phyloP scores from a whole-genome alignment of 1,140 invertebrate species.

The Drosophila paulistorum region DNA sequence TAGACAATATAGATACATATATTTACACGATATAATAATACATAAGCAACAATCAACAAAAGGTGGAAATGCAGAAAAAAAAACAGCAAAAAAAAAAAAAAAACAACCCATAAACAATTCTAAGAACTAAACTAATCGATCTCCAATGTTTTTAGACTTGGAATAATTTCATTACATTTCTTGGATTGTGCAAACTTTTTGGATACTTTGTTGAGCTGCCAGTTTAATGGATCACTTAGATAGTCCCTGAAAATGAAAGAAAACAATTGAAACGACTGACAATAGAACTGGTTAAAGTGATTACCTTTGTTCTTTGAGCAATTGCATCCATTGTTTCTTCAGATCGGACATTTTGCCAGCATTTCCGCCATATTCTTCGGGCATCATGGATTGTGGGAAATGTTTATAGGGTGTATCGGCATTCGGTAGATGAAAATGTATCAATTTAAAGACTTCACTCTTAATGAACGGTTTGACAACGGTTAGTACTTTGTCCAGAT shows the following conservation, averaged over 20 bases:
- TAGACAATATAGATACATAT: conserved; percentile 11
- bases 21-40: conserved; percentile 15
- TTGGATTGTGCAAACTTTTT: conserved; percentile 45
- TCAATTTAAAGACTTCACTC: conserved; percentile 85
- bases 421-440: conserved; percentile 86
- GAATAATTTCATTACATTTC: conserved; percentile 28
- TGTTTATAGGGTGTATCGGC: conserved; percentile 86
- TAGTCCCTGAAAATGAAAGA: conserved; percentile 42
- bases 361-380: conserved; percentile 87
- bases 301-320: conserved; percentile 76
- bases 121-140: conserved; percentile 59
- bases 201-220: conserved; percentile 62
- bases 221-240: conserved; percentile 62
- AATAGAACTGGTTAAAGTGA: background rate
- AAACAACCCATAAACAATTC: background rate
- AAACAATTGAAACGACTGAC: background rate
- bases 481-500: conserved; percentile 86
- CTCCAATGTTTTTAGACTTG: conserved; percentile 62
- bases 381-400: conserved; percentile 86
- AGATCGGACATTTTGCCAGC: conserved; percentile 85
- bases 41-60: background rate
- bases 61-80: background rate
- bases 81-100: too few species aligned
- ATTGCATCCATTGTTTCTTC: conserved; percentile 85
- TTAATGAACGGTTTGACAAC: conserved; percentile 88